A percentile compares a stretch with the other conserved stretches of the same genome.
phyloP scores from a whole-genome alignment of 2,888 invertebrate species.

The Argynnis bischoffii region DNA sequence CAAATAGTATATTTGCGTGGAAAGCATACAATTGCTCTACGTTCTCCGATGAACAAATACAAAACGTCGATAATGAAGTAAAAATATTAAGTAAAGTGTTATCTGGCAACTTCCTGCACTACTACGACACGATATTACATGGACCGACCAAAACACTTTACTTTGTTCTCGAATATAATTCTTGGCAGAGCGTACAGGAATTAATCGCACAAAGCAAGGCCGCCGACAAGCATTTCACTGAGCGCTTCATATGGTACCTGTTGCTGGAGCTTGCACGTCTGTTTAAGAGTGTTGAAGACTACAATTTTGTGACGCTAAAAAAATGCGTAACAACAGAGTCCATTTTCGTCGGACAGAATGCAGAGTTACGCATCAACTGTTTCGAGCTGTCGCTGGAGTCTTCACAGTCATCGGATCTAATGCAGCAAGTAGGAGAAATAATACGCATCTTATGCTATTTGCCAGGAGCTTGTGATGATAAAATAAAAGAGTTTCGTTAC shows the following conservation, averaged over 20 bases:
- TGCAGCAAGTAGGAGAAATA: conserved; percentile 65
- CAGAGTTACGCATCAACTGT: conserved; percentile 68
- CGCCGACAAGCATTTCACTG: conserved; percentile 60
- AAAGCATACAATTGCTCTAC: conserved; percentile 74
- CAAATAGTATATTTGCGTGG: conserved; percentile 77
- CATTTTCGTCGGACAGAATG: conserved; percentile 62
- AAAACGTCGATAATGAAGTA: conserved; percentile 71
- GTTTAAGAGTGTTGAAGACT: conserved; percentile 56
- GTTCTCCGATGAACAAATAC: conserved; percentile 70
- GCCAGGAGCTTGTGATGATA: conserved; percentile 44
- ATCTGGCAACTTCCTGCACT: conserved; percentile 64
- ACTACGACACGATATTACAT: conserved; percentile 75
- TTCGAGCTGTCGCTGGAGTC: conserved; percentile 55
- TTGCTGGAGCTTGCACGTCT: conserved; percentile 66
- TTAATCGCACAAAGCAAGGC: conserved; percentile 59
- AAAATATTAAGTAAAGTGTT: conserved; percentile 67
- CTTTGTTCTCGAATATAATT: conserved; percentile 72
- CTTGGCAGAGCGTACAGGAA: conserved; percentile 68
- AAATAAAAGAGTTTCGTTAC: conserved; percentile 57
- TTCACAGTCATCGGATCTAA: conserved; percentile 43
- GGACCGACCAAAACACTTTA: conserved; percentile 74
- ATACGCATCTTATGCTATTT: conserved; percentile 55
- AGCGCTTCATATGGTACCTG: conserved; percentile 71
- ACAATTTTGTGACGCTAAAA: conserved; percentile 56
- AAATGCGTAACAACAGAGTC: conserved; percentile 60